Percentiles rank a stretch among this genome's conserved stretches.
These are phyloP conservation scores for Papilio machaon DNA, from an alignment of 1,140 invertebrate genomes.

Conservation along the genomic window DNA sequence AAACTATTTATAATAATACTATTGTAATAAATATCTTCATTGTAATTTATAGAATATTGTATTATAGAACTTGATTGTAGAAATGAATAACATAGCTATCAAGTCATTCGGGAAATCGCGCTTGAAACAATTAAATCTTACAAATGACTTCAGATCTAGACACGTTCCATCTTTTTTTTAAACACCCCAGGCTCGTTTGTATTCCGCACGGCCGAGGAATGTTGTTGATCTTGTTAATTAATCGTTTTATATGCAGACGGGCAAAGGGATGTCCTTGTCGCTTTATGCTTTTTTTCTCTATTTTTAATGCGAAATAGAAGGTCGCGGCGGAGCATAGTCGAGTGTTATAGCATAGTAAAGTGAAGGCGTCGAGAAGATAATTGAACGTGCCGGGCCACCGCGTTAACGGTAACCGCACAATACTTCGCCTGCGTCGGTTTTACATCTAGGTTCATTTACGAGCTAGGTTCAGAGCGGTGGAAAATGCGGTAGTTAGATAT, in stretches of 20 bases:
- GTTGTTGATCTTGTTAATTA: conserved; percentile 75
- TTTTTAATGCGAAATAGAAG: conserved; percentile 16
- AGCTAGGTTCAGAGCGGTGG: neutral
- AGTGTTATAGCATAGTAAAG: conserved; percentile 34
- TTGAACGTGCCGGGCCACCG: conserved; percentile 23
- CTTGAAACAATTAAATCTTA: conserved; percentile 37
- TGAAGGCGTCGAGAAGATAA: conserved; percentile 34
- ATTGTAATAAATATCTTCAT: neutral
- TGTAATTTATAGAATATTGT: neutral
- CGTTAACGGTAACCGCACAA: conserved; percentile 34
- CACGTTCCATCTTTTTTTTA: conserved; percentile 56
- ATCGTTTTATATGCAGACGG: conserved; percentile 71
- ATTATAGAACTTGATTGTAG: neutral
- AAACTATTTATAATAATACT: neutral
- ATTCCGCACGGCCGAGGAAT: conserved; percentile 59
- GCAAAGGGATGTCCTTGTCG: conserved; percentile 31
- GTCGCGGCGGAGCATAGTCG: neutral
- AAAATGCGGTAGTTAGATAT: neutral
- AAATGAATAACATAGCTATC: neutral
- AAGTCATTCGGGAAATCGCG: conserved; percentile 33
- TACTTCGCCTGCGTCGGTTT: conserved; percentile 28
- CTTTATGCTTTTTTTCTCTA: conserved; percentile 23
- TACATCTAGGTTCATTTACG: neutral
- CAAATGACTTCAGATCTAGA: conserved; percentile 46
- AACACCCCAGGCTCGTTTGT: conserved; percentile 56